Base-by-base conservation (phyloP, 2,888 invertebrate species). In the Eilema sororculum region DNA sequence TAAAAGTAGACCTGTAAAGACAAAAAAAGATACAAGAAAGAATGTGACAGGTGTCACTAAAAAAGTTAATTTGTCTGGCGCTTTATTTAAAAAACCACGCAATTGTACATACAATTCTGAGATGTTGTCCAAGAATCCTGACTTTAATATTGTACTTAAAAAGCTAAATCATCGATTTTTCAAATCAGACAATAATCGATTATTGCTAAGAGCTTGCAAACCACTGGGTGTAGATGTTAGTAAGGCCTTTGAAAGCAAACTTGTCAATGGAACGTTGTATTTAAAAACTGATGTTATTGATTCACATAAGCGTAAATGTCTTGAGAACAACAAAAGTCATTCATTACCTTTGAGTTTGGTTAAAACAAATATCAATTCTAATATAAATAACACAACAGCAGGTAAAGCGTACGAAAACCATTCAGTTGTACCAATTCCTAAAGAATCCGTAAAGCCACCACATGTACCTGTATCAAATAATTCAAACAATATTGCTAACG, bases 41-140 rank as follows among this genome's bases (percentile, higher is more conserved):
- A 33, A 57, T 58, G 4, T 16, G 58, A 0, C 24, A 41, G 6
- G 9, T 3, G 2, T n/a, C 87, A 12, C 71, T 41, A 73, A 78
- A 61, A 86, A 72, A 78, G 80, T 94, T 2, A 89, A 89, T 78
- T 33, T 76, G 24, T 82, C 89, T 0, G 93, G 89, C 82, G 83
- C 85, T 72, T 78, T 93, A 63, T 82, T 94, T 41, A 85, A 89
- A 79, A 95, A 94, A 83, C 94, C 93, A 2, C 86, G 81, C 75
- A 82, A 84, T 67, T 86, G 89, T 22, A 82, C 67, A 5, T 95
- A 95, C 64, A 89, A 91, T 76, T 90, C 92, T 0, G 90, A 93
- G 80, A 85, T 90, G 52, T 68, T 95, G 6, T 93, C 93, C 72
- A 94, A 93, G 82, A 95, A 95, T 83, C 95, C 95, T 0, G 95